A percentile compares a stretch with the other conserved stretches of the same genome.
phyloP scores from a whole-genome alignment of 2,797 vertebrate genomes.

The Pelochelys cantorii region DNA sequence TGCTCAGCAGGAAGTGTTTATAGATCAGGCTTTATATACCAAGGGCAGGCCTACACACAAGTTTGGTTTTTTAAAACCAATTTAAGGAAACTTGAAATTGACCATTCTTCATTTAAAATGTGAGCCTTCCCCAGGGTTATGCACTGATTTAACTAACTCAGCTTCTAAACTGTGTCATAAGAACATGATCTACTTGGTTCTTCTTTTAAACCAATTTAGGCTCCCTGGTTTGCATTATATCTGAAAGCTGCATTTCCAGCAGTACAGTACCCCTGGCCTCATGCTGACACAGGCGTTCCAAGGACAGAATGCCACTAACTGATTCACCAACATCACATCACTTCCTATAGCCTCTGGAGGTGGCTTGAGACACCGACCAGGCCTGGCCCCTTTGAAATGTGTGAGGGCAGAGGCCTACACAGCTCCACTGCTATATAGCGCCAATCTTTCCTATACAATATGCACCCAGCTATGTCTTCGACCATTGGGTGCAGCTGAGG shows the following conservation, averaged over 20 bases:
- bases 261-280: not conserved
- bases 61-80: not conserved
- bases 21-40: not conserved
- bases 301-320: not conserved
- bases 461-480: not conserved
- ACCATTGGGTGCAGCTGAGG: not conserved
- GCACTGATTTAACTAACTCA: not conserved
- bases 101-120: not conserved
- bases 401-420: not conserved
- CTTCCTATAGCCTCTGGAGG: fast-evolving
- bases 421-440: not conserved
- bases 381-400: not conserved
- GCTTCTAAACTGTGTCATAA: not conserved
- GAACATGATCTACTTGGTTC: fast-evolving
- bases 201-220: not conserved
- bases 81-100: not conserved
- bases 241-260: not conserved
- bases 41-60: not conserved
- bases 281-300: fast-evolving
- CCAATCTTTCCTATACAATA: not conserved
- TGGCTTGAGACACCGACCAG: not conserved
- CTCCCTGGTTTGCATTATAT: not conserved
- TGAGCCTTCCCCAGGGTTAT: not conserved
- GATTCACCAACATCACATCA: not conserved
- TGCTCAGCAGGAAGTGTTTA: not conserved